phyloP scores from a whole-genome alignment of 1,140 invertebrate genomes.

The Aphis gossypii region DNA sequence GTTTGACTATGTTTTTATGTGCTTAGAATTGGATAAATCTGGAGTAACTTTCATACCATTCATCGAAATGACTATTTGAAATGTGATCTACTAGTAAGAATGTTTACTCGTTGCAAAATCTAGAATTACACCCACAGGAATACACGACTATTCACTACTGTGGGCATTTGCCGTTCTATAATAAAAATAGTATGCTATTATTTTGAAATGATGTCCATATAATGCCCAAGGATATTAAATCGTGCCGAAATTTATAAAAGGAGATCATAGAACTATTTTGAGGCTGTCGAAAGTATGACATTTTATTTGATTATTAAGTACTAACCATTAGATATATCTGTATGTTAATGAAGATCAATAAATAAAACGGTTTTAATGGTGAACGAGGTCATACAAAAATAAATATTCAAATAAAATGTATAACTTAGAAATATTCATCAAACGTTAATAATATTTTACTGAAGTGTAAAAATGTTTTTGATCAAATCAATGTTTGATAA shows the following conservation, averaged over 20 bases:
- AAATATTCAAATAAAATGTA: not conserved
- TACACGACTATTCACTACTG: not conserved
- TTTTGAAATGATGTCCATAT: not conserved
- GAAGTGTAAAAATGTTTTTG: not conserved
- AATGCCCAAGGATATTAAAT: not conserved
- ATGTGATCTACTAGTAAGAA: constrained; percentile 21
- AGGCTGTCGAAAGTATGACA: not conserved
- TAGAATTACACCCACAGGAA: constrained; percentile 17
- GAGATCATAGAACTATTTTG: not conserved
- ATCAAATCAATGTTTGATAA: not conserved
- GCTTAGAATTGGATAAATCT: not conserved
- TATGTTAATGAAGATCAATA: not conserved
- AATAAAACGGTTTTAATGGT: not conserved
- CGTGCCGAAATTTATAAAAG: not conserved
- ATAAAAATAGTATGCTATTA: not conserved
- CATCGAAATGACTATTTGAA: not conserved
- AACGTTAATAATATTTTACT: not conserved
- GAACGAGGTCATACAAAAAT: not conserved
- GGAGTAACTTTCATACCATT: not conserved
- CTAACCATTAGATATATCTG: not conserved
- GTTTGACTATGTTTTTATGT: not conserved
- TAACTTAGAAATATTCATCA: not conserved
- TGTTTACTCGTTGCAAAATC: constrained; percentile 2
- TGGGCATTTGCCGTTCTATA: not conserved
- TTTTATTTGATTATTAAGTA: not conserved